Conservation (phyloP, 1,140 invertebrate genomes). For the Drusus annulatus region DNA sequence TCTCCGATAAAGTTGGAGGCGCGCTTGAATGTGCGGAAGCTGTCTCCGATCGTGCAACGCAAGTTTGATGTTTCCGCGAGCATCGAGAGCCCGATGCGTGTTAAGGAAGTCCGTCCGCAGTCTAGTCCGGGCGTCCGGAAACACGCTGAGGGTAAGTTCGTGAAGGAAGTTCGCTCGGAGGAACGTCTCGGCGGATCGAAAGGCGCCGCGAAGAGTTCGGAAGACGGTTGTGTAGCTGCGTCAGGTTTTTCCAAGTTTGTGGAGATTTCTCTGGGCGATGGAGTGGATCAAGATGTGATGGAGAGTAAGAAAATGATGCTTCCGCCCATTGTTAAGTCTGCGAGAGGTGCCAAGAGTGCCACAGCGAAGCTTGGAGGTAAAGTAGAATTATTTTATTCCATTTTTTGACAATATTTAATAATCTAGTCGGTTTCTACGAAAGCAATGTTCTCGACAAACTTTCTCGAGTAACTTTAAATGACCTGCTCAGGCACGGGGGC, state of each 20-base stretch:
- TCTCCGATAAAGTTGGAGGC: conserved; percentile 46
- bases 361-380: conserved; percentile 5
- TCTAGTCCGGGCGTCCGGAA: conserved; percentile 11
- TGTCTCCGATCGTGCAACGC: conserved; percentile 46
- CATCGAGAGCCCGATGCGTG: conserved; percentile 27
- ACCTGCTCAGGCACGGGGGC: too few relatives aligned
- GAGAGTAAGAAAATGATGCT: conserved; percentile 34
- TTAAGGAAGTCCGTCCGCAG: conserved; percentile 8
- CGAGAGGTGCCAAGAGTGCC: neutral
- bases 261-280: conserved; percentile 51
- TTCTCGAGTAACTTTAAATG: too few relatives aligned
- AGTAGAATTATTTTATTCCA: neutral
- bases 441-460: too few relatives aligned
- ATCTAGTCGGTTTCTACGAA: neutral
- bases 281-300: neutral
- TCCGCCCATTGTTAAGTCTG: conserved; percentile 31
- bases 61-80: conserved; percentile 37
- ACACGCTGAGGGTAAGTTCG: neutral
- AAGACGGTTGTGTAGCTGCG: neutral
- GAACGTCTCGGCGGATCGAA: neutral
- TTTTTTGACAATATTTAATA: neutral
- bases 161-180: neutral
- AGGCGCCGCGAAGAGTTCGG: conserved; percentile 7
- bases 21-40: conserved; percentile 44
- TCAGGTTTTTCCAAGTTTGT: conserved; percentile 36